These are phyloP conservation scores for Drosophila mettleri DNA, from an alignment of 2,888 invertebrate genomes.

Conservation along the genomic window DNA sequence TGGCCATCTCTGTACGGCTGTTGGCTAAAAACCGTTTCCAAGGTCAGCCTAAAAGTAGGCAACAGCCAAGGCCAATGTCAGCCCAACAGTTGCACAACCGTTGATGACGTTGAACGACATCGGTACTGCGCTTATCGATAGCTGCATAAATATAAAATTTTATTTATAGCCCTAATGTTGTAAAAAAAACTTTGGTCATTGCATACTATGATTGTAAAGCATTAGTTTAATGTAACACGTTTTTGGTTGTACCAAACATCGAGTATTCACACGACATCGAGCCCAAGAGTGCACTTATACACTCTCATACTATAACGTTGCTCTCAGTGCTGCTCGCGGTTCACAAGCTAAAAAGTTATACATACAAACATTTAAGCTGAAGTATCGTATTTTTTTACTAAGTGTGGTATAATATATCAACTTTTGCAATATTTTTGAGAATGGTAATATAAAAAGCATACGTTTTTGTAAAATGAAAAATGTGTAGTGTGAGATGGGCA, in stretches of 20 bases:
- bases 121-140: slow-evolving; percentile 34
- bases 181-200: neutral
- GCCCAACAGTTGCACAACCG: slow-evolving; percentile 46
- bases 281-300: slow-evolving; percentile 18
- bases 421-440: neutral
- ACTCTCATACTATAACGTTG: slow-evolving; percentile 13
- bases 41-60: slow-evolving; percentile 59
- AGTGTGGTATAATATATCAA: neutral
- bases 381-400: neutral
- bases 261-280: slow-evolving; percentile 5
- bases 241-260: neutral
- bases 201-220: neutral
- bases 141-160: neutral
- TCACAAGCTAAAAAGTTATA: slow-evolving; percentile 8
- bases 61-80: slow-evolving; percentile 43
- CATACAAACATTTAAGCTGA: neutral
- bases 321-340: slow-evolving; percentile 25
- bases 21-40: slow-evolving; percentile 35
- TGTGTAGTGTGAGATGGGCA: neutral
- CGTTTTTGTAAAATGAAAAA: neutral
- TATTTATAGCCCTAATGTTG: neutral
- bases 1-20: neutral
- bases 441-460: neutral
- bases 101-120: slow-evolving; percentile 36
- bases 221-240: neutral